These are phyloP conservation scores for Paradisaea rubra DNA, from an alignment of 2,113 vertebrate genomes.

Conservation along the genomic window DNA sequence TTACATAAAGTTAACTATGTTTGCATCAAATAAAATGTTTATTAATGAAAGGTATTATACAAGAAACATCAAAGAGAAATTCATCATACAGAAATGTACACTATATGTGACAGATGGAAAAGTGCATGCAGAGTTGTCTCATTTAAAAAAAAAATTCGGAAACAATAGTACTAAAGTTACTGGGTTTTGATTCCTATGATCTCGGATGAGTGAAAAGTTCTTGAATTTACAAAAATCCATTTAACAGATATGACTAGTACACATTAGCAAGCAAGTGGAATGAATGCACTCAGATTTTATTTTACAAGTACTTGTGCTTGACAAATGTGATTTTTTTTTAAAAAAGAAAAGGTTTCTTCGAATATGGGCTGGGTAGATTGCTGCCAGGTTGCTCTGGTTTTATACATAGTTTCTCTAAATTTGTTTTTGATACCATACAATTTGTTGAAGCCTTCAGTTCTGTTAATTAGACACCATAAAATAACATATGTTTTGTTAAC, in stretches of 20 bases:
- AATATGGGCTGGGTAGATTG: conserved; percentile 72
- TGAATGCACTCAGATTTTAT: conserved; percentile 72
- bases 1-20: conserved; percentile 77
- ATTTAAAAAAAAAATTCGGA: conserved; percentile 41
- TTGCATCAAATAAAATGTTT: conserved; percentile 80
- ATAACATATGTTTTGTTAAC: conserved; percentile 75
- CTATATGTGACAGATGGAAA: conserved; percentile 72
- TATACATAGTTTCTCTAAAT: conserved; percentile 69
- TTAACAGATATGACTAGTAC: conserved; percentile 79
- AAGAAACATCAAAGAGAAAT: conserved; percentile 79
- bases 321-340: conserved; percentile 69
- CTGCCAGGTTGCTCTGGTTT: conserved; percentile 79
- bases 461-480: conserved; percentile 70
- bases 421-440: conserved; percentile 67
- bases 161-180: conserved; percentile 71
- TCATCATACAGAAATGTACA: conserved; percentile 78
- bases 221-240: conserved; percentile 86
- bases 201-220: conserved; percentile 73
- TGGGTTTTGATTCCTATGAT: conserved; percentile 65
- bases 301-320: conserved; percentile 78
- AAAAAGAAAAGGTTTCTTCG: conserved; percentile 69
- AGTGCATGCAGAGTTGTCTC: conserved; percentile 76
- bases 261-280: conserved; percentile 84
- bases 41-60: conserved; percentile 82
- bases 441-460: conserved; percentile 68